Evolutionary conservation across 2,888 invertebrate species (phyloP), one percentile per base, ranked within the genome.

Genomic region (Drosophila ustulata): DNA sequence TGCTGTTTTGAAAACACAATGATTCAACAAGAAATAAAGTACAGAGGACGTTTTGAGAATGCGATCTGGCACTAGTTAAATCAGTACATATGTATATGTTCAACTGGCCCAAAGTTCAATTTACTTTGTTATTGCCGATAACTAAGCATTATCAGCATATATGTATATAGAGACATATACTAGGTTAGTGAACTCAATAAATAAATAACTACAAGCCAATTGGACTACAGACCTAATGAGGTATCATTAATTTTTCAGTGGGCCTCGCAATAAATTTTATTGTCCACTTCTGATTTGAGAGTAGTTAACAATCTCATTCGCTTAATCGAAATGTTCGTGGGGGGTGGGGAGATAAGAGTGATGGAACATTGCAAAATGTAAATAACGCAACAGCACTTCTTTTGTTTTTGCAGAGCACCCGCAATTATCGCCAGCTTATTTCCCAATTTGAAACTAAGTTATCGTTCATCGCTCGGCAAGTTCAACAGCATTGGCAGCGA

Each of bases 401-500:
- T 63, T 62, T 72, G 55, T 67, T 85, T 67, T 85, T 75, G 26
- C 82, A 91, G 91, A 82, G 91, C 91, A 37, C 90, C 91, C n/a
- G 87, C 81, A 25, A 90, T 91, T 61, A 90, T 91, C 70, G 88
- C 91, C 59, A 83, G 86, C 50, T 79, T 91, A 62, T 92, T 91
- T 81, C 91, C 91, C 9, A 88, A 91, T 66, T 82, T 91, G 28
- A 90, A 92, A 75, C 77, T 92, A 43, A 91, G 85, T 73, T 91
- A 91, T 76, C 89, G 90, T 7, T 88, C 91, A 41, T 90, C 91
- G 8, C 66, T 92, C 28, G 80, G 87, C 25, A 91, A 90, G 74
- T 90, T 91, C 71, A 91, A 90, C 66, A 90, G 79, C 65, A 90
- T 91, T 76, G 82, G 91, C 66, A 90, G 85, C 74, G 91, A 90